phyloP scores from a whole-genome alignment of 1,140 invertebrate species.

The Drosophila suzukii region DNA sequence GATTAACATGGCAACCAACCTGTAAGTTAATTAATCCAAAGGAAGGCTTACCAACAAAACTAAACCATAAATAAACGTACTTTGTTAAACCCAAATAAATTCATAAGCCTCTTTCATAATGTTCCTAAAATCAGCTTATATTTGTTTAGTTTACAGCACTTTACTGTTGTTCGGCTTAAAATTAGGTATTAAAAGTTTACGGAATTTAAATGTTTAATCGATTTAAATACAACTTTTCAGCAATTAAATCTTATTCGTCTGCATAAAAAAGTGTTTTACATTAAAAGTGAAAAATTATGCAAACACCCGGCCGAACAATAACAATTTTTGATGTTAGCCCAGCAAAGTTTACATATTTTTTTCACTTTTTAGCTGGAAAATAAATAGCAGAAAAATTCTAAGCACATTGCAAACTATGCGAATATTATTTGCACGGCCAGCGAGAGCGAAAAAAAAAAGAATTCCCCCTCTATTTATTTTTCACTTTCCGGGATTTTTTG shows the following conservation, averaged over 20 bases:
- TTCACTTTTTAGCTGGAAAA: not conserved
- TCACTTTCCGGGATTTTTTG: not conserved
- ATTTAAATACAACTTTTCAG: not conserved
- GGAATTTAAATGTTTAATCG: slow-evolving; percentile 1
- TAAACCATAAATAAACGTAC: not conserved
- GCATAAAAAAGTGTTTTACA: not conserved
- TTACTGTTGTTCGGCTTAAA: not conserved
- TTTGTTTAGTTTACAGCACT: not conserved
- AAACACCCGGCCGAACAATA: not conserved
- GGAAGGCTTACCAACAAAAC: not conserved
- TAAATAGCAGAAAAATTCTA: not conserved
- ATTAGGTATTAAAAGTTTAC: not conserved
- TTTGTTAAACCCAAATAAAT: not conserved
- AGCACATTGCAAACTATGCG: not conserved
- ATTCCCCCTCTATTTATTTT: not conserved
- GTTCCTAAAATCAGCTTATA: slow-evolving; percentile 1
- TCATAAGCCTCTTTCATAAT: slow-evolving; percentile 4
- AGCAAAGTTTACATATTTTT: too few relatives aligned
- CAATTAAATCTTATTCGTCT: not conserved
- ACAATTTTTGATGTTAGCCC: too few relatives aligned
- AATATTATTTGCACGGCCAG: not conserved
- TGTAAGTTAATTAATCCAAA: not conserved
- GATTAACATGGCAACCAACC: not conserved
- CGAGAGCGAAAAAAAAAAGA: not conserved
- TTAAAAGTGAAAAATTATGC: not conserved